A percentile compares a stretch with the other conserved stretches of the same genome.
Conservation (phyloP, 2,113 vertebrate genomes). For the Hyla sarda region DNA sequence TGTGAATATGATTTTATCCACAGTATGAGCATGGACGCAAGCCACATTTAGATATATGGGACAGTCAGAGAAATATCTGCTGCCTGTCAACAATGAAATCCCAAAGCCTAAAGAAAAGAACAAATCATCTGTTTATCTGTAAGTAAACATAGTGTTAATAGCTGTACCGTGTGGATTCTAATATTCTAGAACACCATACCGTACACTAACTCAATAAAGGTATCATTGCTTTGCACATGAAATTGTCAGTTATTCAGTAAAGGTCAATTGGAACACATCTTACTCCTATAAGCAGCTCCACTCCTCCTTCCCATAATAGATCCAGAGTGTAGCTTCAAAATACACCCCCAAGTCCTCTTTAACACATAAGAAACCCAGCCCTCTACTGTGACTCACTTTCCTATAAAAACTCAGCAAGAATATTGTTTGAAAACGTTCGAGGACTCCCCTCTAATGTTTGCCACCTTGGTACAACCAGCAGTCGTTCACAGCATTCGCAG, state of each 20-base stretch:
- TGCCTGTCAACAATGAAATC: no score
- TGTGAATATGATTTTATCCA: no score
- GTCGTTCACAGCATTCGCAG: neutral
- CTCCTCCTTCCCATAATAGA: conserved; percentile 39
- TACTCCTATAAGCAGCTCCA: neutral
- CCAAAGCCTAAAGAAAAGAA: neutral
- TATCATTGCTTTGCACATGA: neutral
- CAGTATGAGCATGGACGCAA: no score
- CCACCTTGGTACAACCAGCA: neutral
- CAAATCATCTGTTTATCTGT: no score
- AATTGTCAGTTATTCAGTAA: neutral
- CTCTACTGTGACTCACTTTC: neutral
- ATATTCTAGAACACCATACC: neutral
- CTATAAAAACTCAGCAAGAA: conserved; percentile 1
- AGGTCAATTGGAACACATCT: conserved; percentile 12
- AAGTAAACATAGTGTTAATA: no score
- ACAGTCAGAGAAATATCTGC: no score
- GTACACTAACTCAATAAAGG: neutral
- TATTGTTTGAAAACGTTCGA: neutral
- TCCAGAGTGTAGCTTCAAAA: neutral
- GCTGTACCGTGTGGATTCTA: neutral
- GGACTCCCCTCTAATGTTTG: neutral
- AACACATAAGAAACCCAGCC: conserved; percentile 22
- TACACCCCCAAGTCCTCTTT: neutral
- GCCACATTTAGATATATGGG: no score